A percentile compares a stretch with the other conserved stretches of the same genome.
Evolutionary conservation across 2,888 invertebrate genomes (phyloP).

Genomic region (Epinotia ramella): DNA sequence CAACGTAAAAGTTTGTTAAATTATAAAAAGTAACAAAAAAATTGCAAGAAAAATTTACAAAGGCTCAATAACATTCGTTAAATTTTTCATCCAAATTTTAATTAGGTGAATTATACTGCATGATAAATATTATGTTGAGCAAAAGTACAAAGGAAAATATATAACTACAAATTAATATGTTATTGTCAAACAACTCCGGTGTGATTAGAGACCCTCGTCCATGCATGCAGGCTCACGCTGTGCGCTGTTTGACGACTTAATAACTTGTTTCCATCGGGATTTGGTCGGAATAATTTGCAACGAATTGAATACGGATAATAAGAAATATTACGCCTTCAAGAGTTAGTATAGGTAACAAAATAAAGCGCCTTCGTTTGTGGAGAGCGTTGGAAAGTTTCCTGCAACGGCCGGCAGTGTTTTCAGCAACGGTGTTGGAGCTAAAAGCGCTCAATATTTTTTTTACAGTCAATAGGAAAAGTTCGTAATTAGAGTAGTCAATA

Average conservation of each 20-base stretch:
- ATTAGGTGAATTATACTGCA: background rate
- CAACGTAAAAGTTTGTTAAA: no score
- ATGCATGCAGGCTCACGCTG: slow-evolving; percentile 36
- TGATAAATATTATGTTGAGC: slow-evolving; percentile 1
- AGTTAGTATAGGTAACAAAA: background rate
- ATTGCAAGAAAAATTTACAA: background rate
- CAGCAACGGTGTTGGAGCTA: no score
- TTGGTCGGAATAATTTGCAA: slow-evolving; percentile 32
- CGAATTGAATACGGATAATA: slow-evolving; percentile 16
- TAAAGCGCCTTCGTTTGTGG: background rate
- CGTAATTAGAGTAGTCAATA: no score
- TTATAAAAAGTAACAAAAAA: background rate
- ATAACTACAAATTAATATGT: slow-evolving; percentile 38
- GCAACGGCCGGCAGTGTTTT: no score
- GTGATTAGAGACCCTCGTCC: slow-evolving; percentile 37
- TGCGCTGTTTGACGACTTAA: slow-evolving; percentile 42
- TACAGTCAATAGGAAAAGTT: no score
- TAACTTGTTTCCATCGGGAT: slow-evolving; percentile 39
- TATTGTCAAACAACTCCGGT: slow-evolving; percentile 35
- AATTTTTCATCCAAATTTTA: background rate
- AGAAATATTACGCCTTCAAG: slow-evolving; percentile 1
- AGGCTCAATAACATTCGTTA: background rate
- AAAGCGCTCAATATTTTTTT: no score
- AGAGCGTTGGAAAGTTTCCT: no score
- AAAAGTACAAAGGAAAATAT: slow-evolving; percentile 22